Base-by-base conservation (phyloP, 35 echinoderm and acorn worm genomes). In the Apostichopus japonicus region DNA sequence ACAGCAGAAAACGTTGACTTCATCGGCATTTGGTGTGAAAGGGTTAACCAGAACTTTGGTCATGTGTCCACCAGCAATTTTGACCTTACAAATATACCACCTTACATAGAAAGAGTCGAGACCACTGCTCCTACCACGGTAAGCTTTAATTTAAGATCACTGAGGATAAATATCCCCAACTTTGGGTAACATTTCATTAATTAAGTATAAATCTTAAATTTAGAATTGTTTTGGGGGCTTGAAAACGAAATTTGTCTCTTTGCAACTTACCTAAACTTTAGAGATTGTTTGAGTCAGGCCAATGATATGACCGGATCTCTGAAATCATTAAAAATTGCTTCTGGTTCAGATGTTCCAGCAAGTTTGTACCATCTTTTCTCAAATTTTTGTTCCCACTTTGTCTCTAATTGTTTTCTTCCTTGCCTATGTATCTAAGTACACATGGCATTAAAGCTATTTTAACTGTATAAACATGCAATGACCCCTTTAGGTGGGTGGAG, bases 11-110 rank as follows among this genome's bases (percentile, higher is more conserved):
- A 92, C 72, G 91, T 95, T 25, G 78, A 88, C 27, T 88, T 92
- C 86, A 88, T 94, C 6, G 90, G 96, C 16, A 55, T 98, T 24
- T 98, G 96, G 96, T 95, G 94, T 80, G 90, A 84, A 21, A 14
- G 53, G 21, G 90, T 88, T 17, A 23, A 19, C 22, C 94, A 95
- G n/a, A 78, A 96, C 53, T 96, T 98, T 86, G 96, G 96, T 54
- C 94, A 98, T 79, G 79, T 95, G 4, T 6, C 53, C 13, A 90
- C 95, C 19, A 61, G 4, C 2, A 51, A 21, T 6, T 55, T 33
- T 10, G 54, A 91, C 19, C 25, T 78, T 67, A 8, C 33, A 24
- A 91, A 91, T 24, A 19, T 91, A 23, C 90, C 90, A 78, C 90
- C 90, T 24, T 91, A 91, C 72, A 91, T 91, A 10, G 24, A 84